These are phyloP conservation scores for Gonatopus flavifemur DNA, from an alignment of 1,140 invertebrate genomes.

Conservation along the genomic window DNA sequence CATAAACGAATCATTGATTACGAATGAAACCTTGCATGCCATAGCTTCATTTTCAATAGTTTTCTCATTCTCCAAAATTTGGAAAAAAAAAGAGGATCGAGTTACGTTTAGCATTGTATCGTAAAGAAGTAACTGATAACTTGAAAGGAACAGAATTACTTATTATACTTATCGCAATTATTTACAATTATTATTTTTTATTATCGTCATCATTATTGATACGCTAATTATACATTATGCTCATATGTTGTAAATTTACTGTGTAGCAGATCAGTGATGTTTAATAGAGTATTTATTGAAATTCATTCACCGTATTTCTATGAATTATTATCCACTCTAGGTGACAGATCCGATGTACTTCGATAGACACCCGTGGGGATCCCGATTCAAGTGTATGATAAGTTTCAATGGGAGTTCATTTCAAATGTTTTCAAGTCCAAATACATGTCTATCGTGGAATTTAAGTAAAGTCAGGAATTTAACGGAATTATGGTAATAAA, in stretches of 20 bases:
- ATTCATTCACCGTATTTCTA: too few species aligned
- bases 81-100: not conserved
- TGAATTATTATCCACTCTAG: too few species aligned
- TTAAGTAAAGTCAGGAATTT: too few species aligned
- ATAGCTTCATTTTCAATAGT: constrained; percentile 11
- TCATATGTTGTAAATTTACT: constrained; percentile 36
- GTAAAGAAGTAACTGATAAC: too few species aligned
- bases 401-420: too few species aligned
- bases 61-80: not conserved
- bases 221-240: constrained; percentile 20
- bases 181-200: constrained; percentile 24
- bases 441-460: too few species aligned
- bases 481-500: too few species aligned
- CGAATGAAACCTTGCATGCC: constrained; percentile 5
- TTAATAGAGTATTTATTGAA: constrained; percentile 44
- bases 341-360: too few species aligned
- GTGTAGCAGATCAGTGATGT: constrained; percentile 39
- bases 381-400: too few species aligned
- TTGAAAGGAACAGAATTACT: not conserved
- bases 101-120: constrained; percentile 9
- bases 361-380: too few species aligned
- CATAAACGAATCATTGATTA: too few species aligned
- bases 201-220: constrained; percentile 26
- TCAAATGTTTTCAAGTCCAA: too few species aligned
- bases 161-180: constrained; percentile 27